Conservation (phyloP, 1,140 invertebrate species). For the Drosophila sechellia region DNA sequence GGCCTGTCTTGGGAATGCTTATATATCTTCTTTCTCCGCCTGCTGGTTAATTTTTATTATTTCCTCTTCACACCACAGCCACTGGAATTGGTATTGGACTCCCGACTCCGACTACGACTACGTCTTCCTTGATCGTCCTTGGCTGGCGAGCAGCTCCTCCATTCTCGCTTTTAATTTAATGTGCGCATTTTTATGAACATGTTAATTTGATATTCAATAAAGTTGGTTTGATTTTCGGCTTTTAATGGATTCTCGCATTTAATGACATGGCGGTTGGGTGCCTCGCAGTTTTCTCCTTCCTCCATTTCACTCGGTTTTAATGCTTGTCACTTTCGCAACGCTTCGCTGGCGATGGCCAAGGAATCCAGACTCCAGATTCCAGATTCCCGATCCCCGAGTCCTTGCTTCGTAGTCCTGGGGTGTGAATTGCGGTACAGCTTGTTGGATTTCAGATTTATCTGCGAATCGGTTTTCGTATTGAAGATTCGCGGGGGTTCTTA, state of each 20-base stretch:
- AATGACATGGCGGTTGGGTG: conserved; percentile 64
- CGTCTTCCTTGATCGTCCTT: conserved; percentile 4
- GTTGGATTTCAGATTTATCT: conserved; percentile 73
- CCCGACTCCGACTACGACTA: not conserved
- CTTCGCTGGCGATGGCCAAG: conserved; percentile 60
- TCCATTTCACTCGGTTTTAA: conserved; percentile 27
- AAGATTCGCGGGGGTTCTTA: not conserved
- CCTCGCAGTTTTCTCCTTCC: conserved; percentile 22
- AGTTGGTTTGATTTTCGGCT: conserved; percentile 83
- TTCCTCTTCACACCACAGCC: conserved; percentile 55
- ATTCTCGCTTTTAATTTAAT: conserved; percentile 73
- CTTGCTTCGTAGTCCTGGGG: conserved; percentile 9
- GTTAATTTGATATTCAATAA: conserved; percentile 84
- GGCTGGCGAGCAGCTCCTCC: conserved; percentile 3
- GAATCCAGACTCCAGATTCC: conserved; percentile 2
- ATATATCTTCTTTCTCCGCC: conserved; percentile 30
- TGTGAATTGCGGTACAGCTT: conserved; percentile 69
- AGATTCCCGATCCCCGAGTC: not conserved
- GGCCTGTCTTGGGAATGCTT: not conserved
- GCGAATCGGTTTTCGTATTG: conserved; percentile 2
- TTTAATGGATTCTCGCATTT: conserved; percentile 79
- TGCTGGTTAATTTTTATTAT: conserved; percentile 79
- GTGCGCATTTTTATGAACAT: conserved; percentile 83
- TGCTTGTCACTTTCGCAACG: conserved; percentile 48
- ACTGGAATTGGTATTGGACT: conserved; percentile 60